Evolutionary conservation across 2,797 vertebrate genomes (phyloP).

Genomic region (Phrynocephalus forsythii): DNA sequence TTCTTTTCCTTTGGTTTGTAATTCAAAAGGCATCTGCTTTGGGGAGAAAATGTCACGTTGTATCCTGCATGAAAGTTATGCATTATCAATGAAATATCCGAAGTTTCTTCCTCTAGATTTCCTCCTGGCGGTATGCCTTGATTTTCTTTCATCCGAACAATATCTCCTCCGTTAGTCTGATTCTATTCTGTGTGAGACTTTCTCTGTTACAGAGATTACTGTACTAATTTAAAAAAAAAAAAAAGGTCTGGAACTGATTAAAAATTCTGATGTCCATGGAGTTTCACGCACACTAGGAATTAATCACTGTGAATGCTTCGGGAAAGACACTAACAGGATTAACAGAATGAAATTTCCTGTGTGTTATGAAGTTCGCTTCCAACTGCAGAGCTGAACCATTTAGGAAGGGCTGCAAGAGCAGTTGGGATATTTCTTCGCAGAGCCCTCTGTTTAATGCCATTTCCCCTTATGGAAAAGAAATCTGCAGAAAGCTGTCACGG

Average conservation of each 20-base stretch:
- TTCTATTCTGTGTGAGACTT: background rate
- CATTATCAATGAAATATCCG: background rate
- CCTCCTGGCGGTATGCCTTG: background rate
- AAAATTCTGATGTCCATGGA: conserved; percentile 31
- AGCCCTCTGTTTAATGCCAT: background rate
- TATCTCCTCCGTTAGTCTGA: background rate
- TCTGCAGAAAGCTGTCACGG: background rate
- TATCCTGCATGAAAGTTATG: background rate
- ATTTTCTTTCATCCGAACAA: background rate
- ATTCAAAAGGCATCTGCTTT: background rate
- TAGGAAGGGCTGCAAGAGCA: background rate
- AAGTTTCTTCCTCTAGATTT: background rate
- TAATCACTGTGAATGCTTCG: conserved; percentile 24
- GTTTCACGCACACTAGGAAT: conserved; percentile 41
- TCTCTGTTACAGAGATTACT: background rate
- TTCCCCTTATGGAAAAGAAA: conserved; percentile 6
- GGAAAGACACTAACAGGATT: conserved; percentile 61
- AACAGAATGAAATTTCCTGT: conserved; percentile 69
- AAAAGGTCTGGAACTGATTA: background rate
- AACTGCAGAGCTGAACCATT: background rate
- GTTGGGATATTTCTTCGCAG: background rate
- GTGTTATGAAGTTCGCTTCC: conserved; percentile 39
- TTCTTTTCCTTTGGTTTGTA: background rate
- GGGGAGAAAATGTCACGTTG: background rate
- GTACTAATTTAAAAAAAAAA: background rate